Base-by-base conservation (phyloP, 2,888 invertebrate genomes). In the Cantharis nigra region DNA sequence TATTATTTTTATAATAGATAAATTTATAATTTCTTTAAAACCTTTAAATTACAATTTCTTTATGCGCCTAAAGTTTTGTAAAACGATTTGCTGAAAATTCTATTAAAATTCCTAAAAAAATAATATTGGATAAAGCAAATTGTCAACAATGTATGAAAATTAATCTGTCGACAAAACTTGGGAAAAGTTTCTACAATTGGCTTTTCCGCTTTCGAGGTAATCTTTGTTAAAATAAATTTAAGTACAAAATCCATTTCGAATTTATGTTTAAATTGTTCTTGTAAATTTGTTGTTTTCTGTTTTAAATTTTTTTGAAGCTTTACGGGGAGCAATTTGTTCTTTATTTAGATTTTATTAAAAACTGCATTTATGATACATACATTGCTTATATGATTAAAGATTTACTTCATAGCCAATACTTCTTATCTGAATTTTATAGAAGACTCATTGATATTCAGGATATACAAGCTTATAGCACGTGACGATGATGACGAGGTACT, bases 391-490 rank as follows among this genome's bases (percentile, higher is more conserved):
- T 69, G 70, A 71, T 73, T 75, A 64, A 70, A 67, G 23, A 67
- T 67, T 70, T 70, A 74, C 73, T 67, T 67, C 20, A 67, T 23
- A 67, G 65, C 65, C 49, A 67, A 67, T 67, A 67, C 65, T 78
- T 80, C 77, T 78, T 78, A 75, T 75, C 76, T 78, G 71, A 72
- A 75, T 75, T 69, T 72, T 78, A 71, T 76, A 72, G 78, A 78
- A 74, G 69, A 67, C 70, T 69, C 76, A 81, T 81, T 80, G 81
- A 80, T 78, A 82, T 81, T 81, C 81, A 81, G 33, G 71, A 75
- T 78, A 78, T 75, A 78, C 73, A 73, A 69, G 74, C 74, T 67
- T 69, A 63, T 70, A 74, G 77, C 76, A 81, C 77, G 80, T 81
- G 80, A 79, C 78, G 73, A 78, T 79, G 75, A 70, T 74, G 69